Evolutionary conservation across 2,797 vertebrate genomes (phyloP), one percentile per base, ranked within the genome.

Genomic region (Florisuga fusca): DNA sequence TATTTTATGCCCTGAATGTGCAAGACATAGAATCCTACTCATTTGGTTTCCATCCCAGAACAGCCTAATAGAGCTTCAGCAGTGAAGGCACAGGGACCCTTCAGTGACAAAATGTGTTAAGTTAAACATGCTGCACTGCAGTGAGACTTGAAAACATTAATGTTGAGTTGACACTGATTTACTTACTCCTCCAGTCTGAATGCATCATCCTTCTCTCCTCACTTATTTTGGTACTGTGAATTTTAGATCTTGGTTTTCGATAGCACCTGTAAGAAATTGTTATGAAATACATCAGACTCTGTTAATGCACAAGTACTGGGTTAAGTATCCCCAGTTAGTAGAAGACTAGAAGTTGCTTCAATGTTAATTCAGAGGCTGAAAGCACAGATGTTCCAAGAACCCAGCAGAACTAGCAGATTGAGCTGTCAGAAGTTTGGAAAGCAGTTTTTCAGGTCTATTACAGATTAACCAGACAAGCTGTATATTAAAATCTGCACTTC

Each of bases 141-240:
- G 67, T 15, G 27, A 63, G 14, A 34, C 20, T 88, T 20, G 36
- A 61, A 86, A 83, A 22, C 14, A 27, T 29, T 55, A 63, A 71
- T 26, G 53, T 34, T 13, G 15, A 87, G 43, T 34, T 91, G 86
- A 93, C 78, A 5, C n/a, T 2, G 67, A 41, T 78, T 89, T 95
- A 98, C 98, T 98, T 80, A 98, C 98, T 93, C 77, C 93, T 97
- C 98, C 98, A 98, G 29, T 94, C 96, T 8, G 92, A 78, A 6
- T 94, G 94, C 69, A 72, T 15, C 85, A 90, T 71, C 92, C 83
- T 95, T 90, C 90, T 94, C 79, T 94, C 92, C 61, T 94, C 85
- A 4, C 84, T 94, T 91, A 10, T 68, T 79, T 92, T 82, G 23
- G 14, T 12, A 7, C 95, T 84, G 78, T 8, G 89, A 15, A 92